These are phyloP conservation scores for Apamea anceps DNA, from an alignment of 2,888 invertebrate species.

Conservation along the genomic window DNA sequence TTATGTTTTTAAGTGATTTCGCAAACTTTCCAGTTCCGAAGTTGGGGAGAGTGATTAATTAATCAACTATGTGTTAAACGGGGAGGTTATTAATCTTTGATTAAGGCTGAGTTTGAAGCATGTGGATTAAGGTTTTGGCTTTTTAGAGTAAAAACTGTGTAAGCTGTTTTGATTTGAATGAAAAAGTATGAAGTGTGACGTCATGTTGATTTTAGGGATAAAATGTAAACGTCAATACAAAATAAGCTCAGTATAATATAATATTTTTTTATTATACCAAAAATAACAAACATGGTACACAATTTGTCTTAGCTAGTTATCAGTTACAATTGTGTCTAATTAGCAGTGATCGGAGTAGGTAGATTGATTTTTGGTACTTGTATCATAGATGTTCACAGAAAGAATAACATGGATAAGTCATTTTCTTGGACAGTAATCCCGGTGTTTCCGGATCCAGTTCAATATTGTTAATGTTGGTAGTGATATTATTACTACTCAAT, in stretches of 20 bases:
- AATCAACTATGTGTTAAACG: slow-evolving; percentile 53
- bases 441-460: too few relatives aligned
- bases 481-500: too few relatives aligned
- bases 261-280: neutral
- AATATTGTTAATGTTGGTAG: too few relatives aligned
- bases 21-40: slow-evolving; percentile 49
- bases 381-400: too few relatives aligned
- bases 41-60: slow-evolving; percentile 51
- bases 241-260: neutral
- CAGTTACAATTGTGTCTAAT: neutral
- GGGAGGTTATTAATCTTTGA: slow-evolving; percentile 51
- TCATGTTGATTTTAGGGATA: slow-evolving; percentile 8
- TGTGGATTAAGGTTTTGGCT: slow-evolving; percentile 24
- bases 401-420: too few relatives aligned
- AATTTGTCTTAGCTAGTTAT: neutral
- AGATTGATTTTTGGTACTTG: too few relatives aligned
- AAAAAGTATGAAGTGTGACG: slow-evolving; percentile 22
- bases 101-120: slow-evolving; percentile 36
- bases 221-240: neutral
- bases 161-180: slow-evolving; percentile 14
- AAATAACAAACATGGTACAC: neutral
- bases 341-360: too few relatives aligned
- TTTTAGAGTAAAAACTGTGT: slow-evolving; percentile 16
- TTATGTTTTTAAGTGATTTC: slow-evolving; percentile 62
- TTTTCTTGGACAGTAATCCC: too few relatives aligned